Evolutionary conservation across 2,113 vertebrate species (phyloP).

Genomic region (Pseudorasbora parva): DNA sequence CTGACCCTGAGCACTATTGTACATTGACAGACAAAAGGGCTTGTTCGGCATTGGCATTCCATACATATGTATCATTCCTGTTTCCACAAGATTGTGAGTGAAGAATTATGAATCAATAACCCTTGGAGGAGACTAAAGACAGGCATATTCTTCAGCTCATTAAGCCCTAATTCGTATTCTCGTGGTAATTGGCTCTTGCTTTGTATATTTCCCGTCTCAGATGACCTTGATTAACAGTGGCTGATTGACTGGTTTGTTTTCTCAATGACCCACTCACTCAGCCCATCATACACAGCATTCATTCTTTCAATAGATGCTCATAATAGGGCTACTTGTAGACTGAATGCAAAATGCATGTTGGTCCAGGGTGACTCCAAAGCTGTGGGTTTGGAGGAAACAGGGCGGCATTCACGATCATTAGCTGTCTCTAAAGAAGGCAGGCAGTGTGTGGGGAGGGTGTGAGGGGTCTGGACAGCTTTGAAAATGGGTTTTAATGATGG

Average conservation of each 20-base stretch:
- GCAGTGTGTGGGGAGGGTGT: constrained; percentile 8
- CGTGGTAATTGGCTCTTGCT: constrained; percentile 12
- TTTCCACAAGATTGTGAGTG: constrained; percentile 1
- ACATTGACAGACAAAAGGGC: not conserved
- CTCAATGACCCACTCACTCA: constrained; percentile 15
- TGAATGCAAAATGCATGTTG: not conserved
- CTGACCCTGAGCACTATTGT: not conserved
- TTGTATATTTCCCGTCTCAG: constrained; percentile 34
- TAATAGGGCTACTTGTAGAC: constrained; percentile 13
- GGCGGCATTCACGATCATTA: not conserved
- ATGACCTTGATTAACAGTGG: constrained; percentile 37
- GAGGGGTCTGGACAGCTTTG: constrained; percentile 32
- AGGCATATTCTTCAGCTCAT: constrained; percentile 13
- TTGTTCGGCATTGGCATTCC: constrained; percentile 6
- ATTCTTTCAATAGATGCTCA: constrained; percentile 3
- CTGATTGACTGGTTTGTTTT: constrained; percentile 33
- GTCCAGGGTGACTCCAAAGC: not conserved
- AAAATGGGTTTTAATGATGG: constrained; percentile 53
- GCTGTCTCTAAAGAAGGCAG: constrained; percentile 6
- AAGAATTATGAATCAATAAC: constrained; percentile 35
- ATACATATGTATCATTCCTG: constrained; percentile 11
- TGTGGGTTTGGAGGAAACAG: not conserved
- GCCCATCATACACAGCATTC: constrained; percentile 10
- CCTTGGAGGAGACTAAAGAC: constrained; percentile 15
- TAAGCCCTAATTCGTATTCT: constrained; percentile 35